Base-by-base conservation (phyloP, 2,888 invertebrate species). In the Cheilosia vernalis region DNA sequence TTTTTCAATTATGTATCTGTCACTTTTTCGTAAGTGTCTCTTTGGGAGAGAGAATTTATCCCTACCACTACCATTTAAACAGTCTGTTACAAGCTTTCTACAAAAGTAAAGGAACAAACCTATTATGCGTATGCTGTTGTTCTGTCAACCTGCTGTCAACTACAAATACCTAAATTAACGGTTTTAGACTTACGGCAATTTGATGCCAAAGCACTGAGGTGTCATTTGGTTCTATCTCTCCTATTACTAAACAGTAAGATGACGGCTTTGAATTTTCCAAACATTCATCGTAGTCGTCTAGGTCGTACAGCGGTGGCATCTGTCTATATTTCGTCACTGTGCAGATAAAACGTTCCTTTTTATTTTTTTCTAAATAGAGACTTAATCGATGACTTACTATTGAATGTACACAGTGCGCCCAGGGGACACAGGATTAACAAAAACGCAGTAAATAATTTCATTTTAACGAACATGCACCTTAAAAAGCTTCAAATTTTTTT, bases 251-350 rank as follows among this genome's bases (percentile, higher is more conserved):
- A 64, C 91, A 91, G 56, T 90, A 91, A 4, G 77, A 37, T 6
- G 87, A 88, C 21, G 86, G 83, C 15, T 79, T 79, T 1, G 83
- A 19, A 47, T 27, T 42, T 2, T 90, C 89, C 19, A 92, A 88
- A 87, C 92, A 92, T 9, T 88, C 89, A 87, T 92, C 92, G 30
- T 91, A 92, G 86, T 91, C 90, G 83, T 92, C 92, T 64, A 91
- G 88, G 49, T 89, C 88, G 67, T 90, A 90, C 4, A 92, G 86
- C n/a, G 88, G 88, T 37, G 92, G 92, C 92, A 92, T 92, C 89
- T 90, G 88, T 55, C 90, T 90, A 87, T 91, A 92, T 70, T 89
- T 89, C 51, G 92, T 90, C 90, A 91, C 91, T 91, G 21, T 55
- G 49, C 51, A 44, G 40, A 17, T 33, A 5, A 51, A 19, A 6